Percentiles rank a stretch among this genome's conserved stretches.
Evolutionary conservation across 1,140 invertebrate genomes (phyloP).

Genomic region (Papilio glaucus): DNA sequence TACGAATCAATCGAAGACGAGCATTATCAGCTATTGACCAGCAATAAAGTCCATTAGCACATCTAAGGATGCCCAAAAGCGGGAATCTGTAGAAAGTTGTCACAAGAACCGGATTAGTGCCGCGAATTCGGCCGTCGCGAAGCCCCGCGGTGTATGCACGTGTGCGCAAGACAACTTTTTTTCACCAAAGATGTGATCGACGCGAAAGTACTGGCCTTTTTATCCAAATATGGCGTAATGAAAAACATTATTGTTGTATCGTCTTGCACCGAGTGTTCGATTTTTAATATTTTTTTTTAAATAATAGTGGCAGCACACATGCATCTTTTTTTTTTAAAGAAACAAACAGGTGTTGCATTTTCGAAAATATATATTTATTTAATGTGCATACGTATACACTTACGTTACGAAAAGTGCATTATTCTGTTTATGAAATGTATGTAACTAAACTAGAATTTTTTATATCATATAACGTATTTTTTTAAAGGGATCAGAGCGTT

Average conservation of each 20-base stretch:
- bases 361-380: too few relatives aligned
- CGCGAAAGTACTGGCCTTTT: slow-evolving; percentile 22
- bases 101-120: slow-evolving; percentile 19
- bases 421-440: too few relatives aligned
- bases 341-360: too few relatives aligned
- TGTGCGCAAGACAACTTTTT: slow-evolving; percentile 4
- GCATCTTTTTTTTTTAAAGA: too few relatives aligned
- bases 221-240: slow-evolving; percentile 20
- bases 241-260: slow-evolving; percentile 23
- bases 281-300: not conserved
- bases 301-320: not conserved
- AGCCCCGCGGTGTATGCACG: slow-evolving; percentile 1
- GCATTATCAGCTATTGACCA: slow-evolving; percentile 20
- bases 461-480: too few relatives aligned
- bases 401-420: too few relatives aligned
- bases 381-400: too few relatives aligned
- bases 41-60: slow-evolving; percentile 25
- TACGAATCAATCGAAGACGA: slow-evolving; percentile 11
- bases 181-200: slow-evolving; percentile 12
- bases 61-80: slow-evolving; percentile 20
- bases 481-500: too few relatives aligned
- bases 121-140: slow-evolving; percentile 22
- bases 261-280: not conserved
- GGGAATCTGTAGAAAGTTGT: slow-evolving; percentile 26
- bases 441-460: too few relatives aligned